phyloP scores from a whole-genome alignment of 2,113 vertebrate species.

The Salvator merianae region DNA sequence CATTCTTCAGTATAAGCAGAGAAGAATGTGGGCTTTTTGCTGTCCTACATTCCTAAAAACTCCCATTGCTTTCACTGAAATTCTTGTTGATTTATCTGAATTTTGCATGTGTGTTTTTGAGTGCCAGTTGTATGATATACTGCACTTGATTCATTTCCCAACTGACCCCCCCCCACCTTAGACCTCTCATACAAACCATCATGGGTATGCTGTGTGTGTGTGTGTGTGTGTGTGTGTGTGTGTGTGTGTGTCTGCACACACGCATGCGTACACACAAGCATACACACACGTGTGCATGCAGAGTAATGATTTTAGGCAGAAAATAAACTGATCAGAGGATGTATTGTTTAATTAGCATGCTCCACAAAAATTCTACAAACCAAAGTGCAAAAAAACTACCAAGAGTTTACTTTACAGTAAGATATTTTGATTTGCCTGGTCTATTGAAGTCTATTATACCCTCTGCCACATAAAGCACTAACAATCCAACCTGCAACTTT shows the following conservation, averaged over 20 bases:
- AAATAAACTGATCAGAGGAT: background rate
- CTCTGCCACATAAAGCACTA: background rate
- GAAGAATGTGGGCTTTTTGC: background rate
- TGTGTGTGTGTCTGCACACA: too few species aligned
- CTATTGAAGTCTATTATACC: constrained; percentile 32
- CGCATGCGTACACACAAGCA: too few species aligned
- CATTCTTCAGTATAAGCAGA: background rate
- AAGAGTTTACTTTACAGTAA: too few species aligned
- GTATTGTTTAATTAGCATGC: background rate
- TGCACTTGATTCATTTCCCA: too few species aligned
- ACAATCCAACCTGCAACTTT: background rate
- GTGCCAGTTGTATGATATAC: background rate
- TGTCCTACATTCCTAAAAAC: background rate
- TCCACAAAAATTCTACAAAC: constrained; percentile 22
- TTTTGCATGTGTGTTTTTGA: background rate
- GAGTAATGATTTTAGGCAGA: background rate
- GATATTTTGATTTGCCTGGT: too few species aligned
- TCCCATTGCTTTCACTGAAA: background rate
- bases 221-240: too few species aligned
- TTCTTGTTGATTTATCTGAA: background rate
- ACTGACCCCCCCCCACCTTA: background rate
- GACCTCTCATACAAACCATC: background rate
- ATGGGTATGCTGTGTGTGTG: too few species aligned
- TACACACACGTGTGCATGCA: too few species aligned
- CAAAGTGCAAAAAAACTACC: background rate